phyloP scores from a whole-genome alignment of 2,888 invertebrate species.

The Gryllus longicercus region DNA sequence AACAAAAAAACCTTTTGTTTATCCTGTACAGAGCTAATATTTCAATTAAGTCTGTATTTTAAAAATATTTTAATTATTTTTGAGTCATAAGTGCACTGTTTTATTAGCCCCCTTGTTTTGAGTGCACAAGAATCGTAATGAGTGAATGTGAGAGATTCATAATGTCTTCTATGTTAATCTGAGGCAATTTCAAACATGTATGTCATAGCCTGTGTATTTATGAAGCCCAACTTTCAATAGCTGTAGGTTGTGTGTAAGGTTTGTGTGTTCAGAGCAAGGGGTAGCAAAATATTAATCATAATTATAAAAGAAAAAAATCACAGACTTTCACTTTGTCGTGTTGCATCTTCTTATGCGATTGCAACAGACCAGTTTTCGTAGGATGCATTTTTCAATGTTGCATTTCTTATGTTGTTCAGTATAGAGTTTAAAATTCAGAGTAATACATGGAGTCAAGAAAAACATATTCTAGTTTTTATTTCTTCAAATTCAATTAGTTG shows the following conservation, averaged over 20 bases:
- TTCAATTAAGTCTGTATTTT: constrained; percentile 24
- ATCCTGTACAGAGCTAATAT: constrained; percentile 22
- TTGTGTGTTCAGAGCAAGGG: constrained; percentile 39
- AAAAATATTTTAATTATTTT: constrained; percentile 28
- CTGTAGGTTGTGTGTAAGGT: constrained; percentile 35
- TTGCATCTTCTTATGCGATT: too few species aligned
- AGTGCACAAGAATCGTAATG: constrained; percentile 33
- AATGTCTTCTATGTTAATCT: too few species aligned
- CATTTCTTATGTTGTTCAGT: too few species aligned
- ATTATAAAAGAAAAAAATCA: too few species aligned
- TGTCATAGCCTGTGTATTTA: constrained; percentile 37
- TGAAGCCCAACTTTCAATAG: constrained; percentile 33
- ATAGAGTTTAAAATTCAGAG: too few species aligned
- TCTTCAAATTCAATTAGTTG: too few species aligned
- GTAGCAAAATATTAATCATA: constrained; percentile 35
- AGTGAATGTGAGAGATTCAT: too few species aligned
- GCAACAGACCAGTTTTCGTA: too few species aligned
- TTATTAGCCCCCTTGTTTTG: constrained; percentile 37
- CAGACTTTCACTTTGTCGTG: too few species aligned
- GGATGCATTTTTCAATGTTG: too few species aligned
- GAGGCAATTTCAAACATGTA: constrained; percentile 35
- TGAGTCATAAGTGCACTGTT: constrained; percentile 33
- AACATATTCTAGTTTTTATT: too few species aligned
- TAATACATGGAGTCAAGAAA: too few species aligned
- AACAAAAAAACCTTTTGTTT: constrained; percentile 22